Percentiles rank a stretch among this genome's conserved stretches.
Evolutionary conservation across 2,113 vertebrate species (phyloP).

Genomic region (Nesoenas mayeri): DNA sequence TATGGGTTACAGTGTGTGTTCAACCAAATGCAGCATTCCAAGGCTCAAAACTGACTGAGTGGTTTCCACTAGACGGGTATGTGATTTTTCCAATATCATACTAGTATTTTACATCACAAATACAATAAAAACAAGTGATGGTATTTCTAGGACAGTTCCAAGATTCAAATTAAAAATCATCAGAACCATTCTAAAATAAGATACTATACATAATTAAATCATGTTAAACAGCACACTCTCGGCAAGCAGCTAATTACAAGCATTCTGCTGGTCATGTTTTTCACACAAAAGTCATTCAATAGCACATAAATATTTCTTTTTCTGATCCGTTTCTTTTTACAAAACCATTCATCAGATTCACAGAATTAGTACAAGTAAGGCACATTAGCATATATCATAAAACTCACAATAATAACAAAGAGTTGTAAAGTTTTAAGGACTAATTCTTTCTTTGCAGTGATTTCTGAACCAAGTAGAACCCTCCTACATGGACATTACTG

Average conservation of each 20-base stretch:
- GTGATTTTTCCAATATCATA: slow-evolving; percentile 51
- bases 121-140: slow-evolving; percentile 65
- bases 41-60: slow-evolving; percentile 68
- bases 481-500: not conserved
- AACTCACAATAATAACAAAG: slow-evolving; percentile 72
- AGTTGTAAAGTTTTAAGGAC: slow-evolving; percentile 55
- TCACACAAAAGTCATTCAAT: slow-evolving; percentile 75
- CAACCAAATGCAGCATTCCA: slow-evolving; percentile 68
- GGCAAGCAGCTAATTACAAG: slow-evolving; percentile 76
- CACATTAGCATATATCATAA: slow-evolving; percentile 78
- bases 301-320: slow-evolving; percentile 78
- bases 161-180: slow-evolving; percentile 68
- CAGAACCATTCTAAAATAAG: slow-evolving; percentile 74
- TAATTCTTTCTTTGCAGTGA: slow-evolving; percentile 46
- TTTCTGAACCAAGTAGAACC: slow-evolving; percentile 25
- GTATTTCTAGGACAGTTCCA: slow-evolving; percentile 63
- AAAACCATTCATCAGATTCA: slow-evolving; percentile 76
- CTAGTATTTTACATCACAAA: slow-evolving; percentile 72
- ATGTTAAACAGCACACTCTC: slow-evolving; percentile 73
- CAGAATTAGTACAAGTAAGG: slow-evolving; percentile 79
- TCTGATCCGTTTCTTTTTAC: slow-evolving; percentile 74
- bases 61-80: slow-evolving; percentile 39
- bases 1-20: slow-evolving; percentile 54
- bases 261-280: slow-evolving; percentile 76
- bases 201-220: slow-evolving; percentile 70